Evolutionary conservation across 2,888 invertebrate species (phyloP).

Genomic region (Limnephilus rhombicus): DNA sequence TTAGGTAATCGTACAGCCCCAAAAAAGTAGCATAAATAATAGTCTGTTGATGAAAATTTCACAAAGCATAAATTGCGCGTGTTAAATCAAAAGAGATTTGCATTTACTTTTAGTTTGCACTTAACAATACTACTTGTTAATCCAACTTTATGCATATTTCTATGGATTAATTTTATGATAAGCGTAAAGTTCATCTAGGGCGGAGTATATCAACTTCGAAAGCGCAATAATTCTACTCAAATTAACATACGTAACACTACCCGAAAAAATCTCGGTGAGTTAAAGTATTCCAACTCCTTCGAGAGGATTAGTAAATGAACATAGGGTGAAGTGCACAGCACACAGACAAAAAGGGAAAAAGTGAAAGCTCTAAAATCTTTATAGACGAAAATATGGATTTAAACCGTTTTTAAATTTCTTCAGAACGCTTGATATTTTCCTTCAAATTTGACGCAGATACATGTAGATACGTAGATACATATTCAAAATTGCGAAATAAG

Average conservation of each 20-base stretch:
- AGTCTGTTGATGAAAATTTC: too few species aligned
- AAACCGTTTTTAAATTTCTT: not conserved
- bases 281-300: conserved; percentile 57
- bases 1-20: not conserved
- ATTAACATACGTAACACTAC: conserved; percentile 63
- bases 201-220: not conserved
- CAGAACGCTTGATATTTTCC: not conserved
- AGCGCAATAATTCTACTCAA: conserved; percentile 56
- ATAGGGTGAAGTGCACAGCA: not conserved
- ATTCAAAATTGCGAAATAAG: not conserved
- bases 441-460: not conserved
- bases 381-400: not conserved
- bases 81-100: too few species aligned
- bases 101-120: too few species aligned
- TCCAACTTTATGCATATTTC: not conserved
- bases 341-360: not conserved
- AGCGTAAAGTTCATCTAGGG: not conserved
- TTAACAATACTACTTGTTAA: not conserved
- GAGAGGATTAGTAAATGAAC: conserved; percentile 33
- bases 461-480: not conserved
- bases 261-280: conserved; percentile 35
- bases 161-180: not conserved
- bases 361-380: not conserved
- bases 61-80: too few species aligned
- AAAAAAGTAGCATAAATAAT: not conserved